Conservation (phyloP, 53 echinoderm and acorn worm species). For the Crossaster papposus region DNA sequence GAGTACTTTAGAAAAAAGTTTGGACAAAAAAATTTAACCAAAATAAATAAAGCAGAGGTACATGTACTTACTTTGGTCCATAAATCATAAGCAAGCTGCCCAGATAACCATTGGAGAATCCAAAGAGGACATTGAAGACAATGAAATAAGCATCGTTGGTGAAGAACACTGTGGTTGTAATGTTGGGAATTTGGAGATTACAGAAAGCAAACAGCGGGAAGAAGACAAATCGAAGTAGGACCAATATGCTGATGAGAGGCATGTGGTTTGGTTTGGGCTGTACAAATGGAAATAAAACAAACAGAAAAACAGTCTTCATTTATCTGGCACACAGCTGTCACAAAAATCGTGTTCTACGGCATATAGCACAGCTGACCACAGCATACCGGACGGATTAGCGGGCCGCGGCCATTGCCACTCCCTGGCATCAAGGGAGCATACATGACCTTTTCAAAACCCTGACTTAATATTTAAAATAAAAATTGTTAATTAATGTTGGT, state of each 20-base stretch:
- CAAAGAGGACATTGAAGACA: slow-evolving; percentile 82
- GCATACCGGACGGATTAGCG: too few relatives aligned
- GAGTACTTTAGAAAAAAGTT: too few relatives aligned
- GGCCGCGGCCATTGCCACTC: too few relatives aligned
- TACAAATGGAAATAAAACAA: not conserved
- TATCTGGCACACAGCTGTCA: too few relatives aligned
- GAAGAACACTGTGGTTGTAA: slow-evolving; percentile 55
- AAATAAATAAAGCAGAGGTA: not conserved
- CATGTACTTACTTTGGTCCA: slow-evolving; percentile 98
- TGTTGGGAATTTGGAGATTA: slow-evolving; percentile 47
- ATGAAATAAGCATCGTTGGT: slow-evolving; percentile 80
- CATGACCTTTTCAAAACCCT: too few relatives aligned
- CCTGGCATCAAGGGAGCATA: too few relatives aligned
- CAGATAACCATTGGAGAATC: slow-evolving; percentile 84
- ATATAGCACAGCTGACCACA: too few relatives aligned
- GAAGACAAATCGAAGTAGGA: slow-evolving; percentile 71
- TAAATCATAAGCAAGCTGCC: slow-evolving; percentile 92
- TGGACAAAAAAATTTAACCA: not conserved
- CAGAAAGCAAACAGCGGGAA: slow-evolving; percentile 93
- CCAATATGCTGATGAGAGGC: slow-evolving; percentile 70
- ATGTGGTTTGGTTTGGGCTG: slow-evolving; percentile 79
- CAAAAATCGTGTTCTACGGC: too few relatives aligned
- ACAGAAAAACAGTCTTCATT: too few relatives aligned
- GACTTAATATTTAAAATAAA: too few relatives aligned
- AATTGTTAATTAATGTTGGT: too few relatives aligned